Conservation (phyloP, 2,888 invertebrate species). For the Ernsta delagoae region DNA sequence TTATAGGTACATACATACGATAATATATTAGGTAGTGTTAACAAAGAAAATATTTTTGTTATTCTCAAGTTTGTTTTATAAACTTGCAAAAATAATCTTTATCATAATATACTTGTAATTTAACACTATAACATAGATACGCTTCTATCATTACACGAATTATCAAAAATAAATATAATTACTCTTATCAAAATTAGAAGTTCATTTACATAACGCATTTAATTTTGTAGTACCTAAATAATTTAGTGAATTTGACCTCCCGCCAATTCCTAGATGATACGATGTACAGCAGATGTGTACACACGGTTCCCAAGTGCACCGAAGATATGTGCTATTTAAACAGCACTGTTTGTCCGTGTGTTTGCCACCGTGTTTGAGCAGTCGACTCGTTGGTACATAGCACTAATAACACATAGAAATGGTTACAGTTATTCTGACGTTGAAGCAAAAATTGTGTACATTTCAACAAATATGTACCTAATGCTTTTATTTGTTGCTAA, state of each 20-base stretch:
- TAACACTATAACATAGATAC: too few species aligned
- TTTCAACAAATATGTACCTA: too few species aligned
- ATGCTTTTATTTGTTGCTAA: too few species aligned
- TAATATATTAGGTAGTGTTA: not conserved
- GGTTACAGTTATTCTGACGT: not conserved
- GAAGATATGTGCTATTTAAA: conserved; percentile 51
- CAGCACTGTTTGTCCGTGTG: conserved; percentile 45
- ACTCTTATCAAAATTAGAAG: not conserved
- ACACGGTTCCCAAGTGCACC: conserved; percentile 17
- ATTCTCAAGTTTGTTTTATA: too few species aligned
- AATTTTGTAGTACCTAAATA: not conserved
- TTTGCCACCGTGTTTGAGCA: conserved; percentile 48
- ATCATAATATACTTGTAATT: too few species aligned
- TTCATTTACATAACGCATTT: not conserved
- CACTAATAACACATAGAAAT: not conserved
- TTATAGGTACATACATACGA: not conserved
- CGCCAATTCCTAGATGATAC: conserved; percentile 13
- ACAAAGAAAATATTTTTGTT: too few species aligned
- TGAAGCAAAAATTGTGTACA: too few species aligned
- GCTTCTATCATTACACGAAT: too few species aligned
- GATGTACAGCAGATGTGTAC: not conserved
- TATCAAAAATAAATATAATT: too few species aligned
- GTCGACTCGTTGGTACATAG: conserved; percentile 40
- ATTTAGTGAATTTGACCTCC: not conserved
- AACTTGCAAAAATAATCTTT: too few species aligned